A percentile compares a stretch with the other conserved stretches of the same genome.
Conservation (phyloP, 37 sponge, comb jelly and placozoan species). For the Dysidea cf. avara region DNA sequence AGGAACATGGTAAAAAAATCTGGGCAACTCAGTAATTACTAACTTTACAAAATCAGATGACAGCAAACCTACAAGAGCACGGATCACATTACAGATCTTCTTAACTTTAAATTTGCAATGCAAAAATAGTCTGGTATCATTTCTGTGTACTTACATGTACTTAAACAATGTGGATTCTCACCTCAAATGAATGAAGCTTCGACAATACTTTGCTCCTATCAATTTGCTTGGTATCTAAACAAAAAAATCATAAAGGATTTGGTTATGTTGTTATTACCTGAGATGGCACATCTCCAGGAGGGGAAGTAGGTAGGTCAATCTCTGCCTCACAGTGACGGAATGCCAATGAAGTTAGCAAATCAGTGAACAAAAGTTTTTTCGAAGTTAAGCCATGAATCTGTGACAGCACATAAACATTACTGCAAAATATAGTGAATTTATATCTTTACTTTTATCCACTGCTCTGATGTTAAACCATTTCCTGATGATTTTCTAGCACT, state of each 20-base stretch:
- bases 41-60: too few relatives aligned
- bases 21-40: too few relatives aligned
- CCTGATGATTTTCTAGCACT: constrained; percentile 11
- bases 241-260: too few relatives aligned
- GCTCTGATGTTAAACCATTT: constrained; percentile 55
- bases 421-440: too few relatives aligned
- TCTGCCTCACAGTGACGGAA: constrained; percentile 83
- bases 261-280: too few relatives aligned
- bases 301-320: constrained; percentile 10
- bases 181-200: constrained; percentile 77
- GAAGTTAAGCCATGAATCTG: constrained; percentile 62
- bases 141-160: too few relatives aligned
- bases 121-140: too few relatives aligned
- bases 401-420: background rate
- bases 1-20: too few relatives aligned
- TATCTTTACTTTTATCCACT: constrained; percentile 63
- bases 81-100: too few relatives aligned
- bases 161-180: constrained; percentile 18
- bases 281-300: background rate
- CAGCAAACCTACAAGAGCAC: too few relatives aligned
- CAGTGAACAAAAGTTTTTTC: constrained; percentile 48
- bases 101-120: too few relatives aligned
- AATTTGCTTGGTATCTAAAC: constrained; percentile 20
- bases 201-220: constrained; percentile 75
- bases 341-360: constrained; percentile 63